Percentiles rank a stretch among this genome's conserved stretches.
These are phyloP conservation scores for Petrocephalus schoutedeni DNA, from an alignment of 2,797 vertebrate species.

Conservation along the genomic window DNA sequence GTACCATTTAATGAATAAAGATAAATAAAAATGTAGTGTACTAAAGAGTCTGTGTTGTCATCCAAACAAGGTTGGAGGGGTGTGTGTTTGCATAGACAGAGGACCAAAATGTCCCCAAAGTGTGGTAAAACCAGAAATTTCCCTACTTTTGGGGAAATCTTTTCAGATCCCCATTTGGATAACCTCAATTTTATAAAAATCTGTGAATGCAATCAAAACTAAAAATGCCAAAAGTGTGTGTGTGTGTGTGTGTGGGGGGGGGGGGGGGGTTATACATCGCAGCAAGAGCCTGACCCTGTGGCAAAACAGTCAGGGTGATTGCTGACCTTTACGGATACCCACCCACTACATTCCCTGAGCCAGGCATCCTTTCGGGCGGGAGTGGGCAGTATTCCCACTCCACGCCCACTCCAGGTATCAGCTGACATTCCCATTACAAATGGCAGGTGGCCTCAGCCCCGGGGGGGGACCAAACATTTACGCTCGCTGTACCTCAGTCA, in stretches of 20 bases:
- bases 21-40: neutral
- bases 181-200: too few species aligned
- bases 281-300: neutral
- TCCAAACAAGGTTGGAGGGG: neutral
- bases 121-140: too few species aligned
- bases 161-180: too few species aligned
- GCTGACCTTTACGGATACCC: neutral
- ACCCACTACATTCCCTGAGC: neutral
- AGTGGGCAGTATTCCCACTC: neutral
- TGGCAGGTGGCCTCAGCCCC: neutral
- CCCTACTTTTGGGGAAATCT: too few species aligned
- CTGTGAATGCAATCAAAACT: too few species aligned
- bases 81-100: neutral
- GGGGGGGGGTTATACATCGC: neutral
- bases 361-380: neutral
- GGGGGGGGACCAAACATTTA: neutral
- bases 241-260: too few species aligned
- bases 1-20: conserved; percentile 30
- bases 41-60: neutral
- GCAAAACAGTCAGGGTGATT: neutral
- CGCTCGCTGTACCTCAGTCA: neutral
- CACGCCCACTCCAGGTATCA: neutral
- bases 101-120: too few species aligned
- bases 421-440: neutral
- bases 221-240: too few species aligned